Percentiles rank a stretch among this genome's conserved stretches.
Conservation (phyloP, 2,888 invertebrate species). For the Dicyrtomina minuta region DNA sequence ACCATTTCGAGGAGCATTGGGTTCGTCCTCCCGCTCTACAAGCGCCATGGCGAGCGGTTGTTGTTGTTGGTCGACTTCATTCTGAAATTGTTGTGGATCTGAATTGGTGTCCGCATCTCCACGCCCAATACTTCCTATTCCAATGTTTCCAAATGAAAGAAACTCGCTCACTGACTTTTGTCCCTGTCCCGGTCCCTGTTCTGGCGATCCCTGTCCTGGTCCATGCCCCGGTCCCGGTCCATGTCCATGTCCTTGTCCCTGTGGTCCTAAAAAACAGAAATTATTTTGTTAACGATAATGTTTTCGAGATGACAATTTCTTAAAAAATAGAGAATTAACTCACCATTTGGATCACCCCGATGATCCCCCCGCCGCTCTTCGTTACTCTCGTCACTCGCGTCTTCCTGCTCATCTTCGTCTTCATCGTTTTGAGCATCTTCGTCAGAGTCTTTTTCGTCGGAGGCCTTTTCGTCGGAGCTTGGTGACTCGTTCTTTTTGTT, state of each 20-base stretch:
- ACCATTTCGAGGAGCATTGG: constrained; percentile 34
- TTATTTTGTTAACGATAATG: constrained; percentile 12
- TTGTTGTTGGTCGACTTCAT: constrained; percentile 46
- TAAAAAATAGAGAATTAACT: too few relatives aligned
- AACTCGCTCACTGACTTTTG: constrained; percentile 50
- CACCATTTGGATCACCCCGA: constrained; percentile 40
- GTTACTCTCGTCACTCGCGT: constrained; percentile 43
- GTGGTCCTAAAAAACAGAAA: not conserved
- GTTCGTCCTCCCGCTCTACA: constrained; percentile 48
- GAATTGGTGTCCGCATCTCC: constrained; percentile 47
- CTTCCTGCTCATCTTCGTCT: constrained; percentile 44
- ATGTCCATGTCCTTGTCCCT: not conserved
- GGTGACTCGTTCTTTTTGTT: too few relatives aligned
- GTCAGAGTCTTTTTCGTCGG: constrained; percentile 42
- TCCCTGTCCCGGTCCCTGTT: constrained; percentile 13
- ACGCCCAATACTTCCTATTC: too few relatives aligned
- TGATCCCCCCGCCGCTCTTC: too few relatives aligned
- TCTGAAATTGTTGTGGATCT: constrained; percentile 37
- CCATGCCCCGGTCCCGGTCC: not conserved
- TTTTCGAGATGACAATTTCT: constrained; percentile 22
- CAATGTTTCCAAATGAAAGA: too few relatives aligned
- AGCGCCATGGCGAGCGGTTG: constrained; percentile 52
- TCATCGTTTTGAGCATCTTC: too few relatives aligned
- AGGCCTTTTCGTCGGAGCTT: constrained; percentile 48
- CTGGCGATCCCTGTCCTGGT: not conserved